Conservation (phyloP, 2,888 invertebrate species). For the Pherbina coryleti region DNA sequence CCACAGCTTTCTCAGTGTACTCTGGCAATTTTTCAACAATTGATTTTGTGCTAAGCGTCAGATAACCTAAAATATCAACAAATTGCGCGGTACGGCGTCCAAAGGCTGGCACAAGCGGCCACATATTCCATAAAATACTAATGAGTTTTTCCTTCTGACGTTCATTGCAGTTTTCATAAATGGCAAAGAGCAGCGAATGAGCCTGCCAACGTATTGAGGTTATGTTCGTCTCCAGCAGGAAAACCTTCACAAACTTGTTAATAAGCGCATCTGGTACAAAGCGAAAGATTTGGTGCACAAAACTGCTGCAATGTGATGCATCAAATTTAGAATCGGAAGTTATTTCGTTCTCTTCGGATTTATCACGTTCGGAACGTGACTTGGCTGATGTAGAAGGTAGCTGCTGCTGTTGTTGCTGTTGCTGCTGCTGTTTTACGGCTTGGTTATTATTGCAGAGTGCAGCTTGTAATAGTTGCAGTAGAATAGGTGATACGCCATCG, state of each 20-base stretch:
- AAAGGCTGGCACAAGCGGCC: constrained; percentile 90
- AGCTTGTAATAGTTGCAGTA: constrained; percentile 89
- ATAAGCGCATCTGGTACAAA: constrained; percentile 71
- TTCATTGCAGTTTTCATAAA: constrained; percentile 86
- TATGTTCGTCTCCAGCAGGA: constrained; percentile 92
- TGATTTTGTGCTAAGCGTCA: constrained; percentile 87
- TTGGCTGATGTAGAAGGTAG: constrained; percentile 56
- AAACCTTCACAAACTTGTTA: constrained; percentile 84
- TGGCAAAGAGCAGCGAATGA: constrained; percentile 85
- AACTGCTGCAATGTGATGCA: constrained; percentile 76
- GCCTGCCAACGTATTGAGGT: constrained; percentile 96
- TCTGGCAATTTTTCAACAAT: constrained; percentile 77
- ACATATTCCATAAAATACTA: constrained; percentile 89
- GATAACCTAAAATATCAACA: constrained; percentile 95
- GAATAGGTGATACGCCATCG: constrained; percentile 91
- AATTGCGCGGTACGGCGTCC: constrained; percentile 96
- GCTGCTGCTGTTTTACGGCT: constrained; percentile 55
- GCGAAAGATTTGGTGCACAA: constrained; percentile 80
- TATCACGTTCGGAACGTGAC: constrained; percentile 75
- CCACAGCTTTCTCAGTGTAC: constrained; percentile 88
- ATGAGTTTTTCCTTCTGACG: constrained; percentile 84
- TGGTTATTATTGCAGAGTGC: constrained; percentile 79
- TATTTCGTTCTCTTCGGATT: constrained; percentile 77
- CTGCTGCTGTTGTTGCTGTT: constrained; percentile 47
- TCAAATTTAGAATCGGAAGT: constrained; percentile 75